Conservation (phyloP, 2,888 invertebrate species). For the Eulithis testata region DNA sequence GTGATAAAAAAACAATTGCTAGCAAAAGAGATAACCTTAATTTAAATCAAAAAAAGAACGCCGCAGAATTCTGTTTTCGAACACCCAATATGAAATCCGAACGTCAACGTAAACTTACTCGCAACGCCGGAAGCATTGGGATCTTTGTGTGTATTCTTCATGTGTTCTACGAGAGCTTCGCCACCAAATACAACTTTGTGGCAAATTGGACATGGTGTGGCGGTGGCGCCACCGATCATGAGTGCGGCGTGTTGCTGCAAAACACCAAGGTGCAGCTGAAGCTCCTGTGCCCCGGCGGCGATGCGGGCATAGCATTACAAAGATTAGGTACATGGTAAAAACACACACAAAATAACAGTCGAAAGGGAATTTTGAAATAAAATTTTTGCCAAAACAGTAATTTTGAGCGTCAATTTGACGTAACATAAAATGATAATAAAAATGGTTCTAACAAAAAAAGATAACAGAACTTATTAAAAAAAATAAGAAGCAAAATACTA, state of each 20-base stretch:
- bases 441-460: neutral
- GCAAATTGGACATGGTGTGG: slow-evolving; percentile 96
- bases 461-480: slow-evolving; percentile 14
- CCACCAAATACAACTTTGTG: slow-evolving; percentile 97
- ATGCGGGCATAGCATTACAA: slow-evolving; percentile 79
- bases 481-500: neutral
- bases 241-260: slow-evolving; percentile 98
- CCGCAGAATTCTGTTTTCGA: slow-evolving; percentile 46
- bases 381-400: slow-evolving; percentile 56
- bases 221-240: slow-evolving; percentile 95
- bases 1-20: slow-evolving; percentile 27
- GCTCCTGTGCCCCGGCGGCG: slow-evolving; percentile 87
- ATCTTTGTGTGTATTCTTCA: slow-evolving; percentile 98
- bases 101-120: slow-evolving; percentile 88
- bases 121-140: slow-evolving; percentile 94
- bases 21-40: slow-evolving; percentile 33
- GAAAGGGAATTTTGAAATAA: slow-evolving; percentile 65
- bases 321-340: slow-evolving; percentile 69
- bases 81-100: slow-evolving; percentile 45
- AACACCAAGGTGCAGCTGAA: slow-evolving; percentile 96
- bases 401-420: slow-evolving; percentile 53
- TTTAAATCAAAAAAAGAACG: slow-evolving; percentile 38
- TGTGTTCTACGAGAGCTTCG: slow-evolving; percentile 97
- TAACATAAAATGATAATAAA: slow-evolving; percentile 21
- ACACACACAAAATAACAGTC: slow-evolving; percentile 52